A percentile compares a stretch with the other conserved stretches of the same genome.
These are phyloP conservation scores for Notiomystis cincta DNA, from an alignment of 2,113 vertebrate species.

Conservation along the genomic window DNA sequence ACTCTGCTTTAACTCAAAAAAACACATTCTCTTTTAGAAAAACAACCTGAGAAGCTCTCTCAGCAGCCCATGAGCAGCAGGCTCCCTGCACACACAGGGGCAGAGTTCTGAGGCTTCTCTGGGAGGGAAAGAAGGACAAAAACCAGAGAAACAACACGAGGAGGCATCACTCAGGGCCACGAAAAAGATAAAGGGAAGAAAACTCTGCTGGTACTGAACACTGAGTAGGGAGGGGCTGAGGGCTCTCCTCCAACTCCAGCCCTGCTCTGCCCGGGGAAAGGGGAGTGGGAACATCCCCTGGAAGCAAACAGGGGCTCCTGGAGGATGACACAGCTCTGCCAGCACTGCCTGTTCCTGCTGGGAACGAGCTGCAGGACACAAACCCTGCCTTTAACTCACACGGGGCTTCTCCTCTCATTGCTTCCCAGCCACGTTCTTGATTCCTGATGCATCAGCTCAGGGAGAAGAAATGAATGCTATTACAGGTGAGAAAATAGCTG, in stretches of 20 bases:
- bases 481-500: not conserved
- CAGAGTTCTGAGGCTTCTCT: not conserved
- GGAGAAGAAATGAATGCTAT: not conserved
- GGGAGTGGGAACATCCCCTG: not conserved
- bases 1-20: not conserved
- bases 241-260: not conserved
- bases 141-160: not conserved
- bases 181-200: not conserved
- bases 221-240: rapidly evolving
- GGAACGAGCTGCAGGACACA: not conserved
- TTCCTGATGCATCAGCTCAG: not conserved
- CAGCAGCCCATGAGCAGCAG: not conserved
- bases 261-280: not conserved
- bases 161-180: not conserved
- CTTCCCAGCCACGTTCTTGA: not conserved
- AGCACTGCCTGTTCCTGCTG: not conserved
- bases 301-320: not conserved
- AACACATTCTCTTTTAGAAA: not conserved
- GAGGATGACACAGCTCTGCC: not conserved
- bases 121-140: not conserved
- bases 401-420: not conserved
- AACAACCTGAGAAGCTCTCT: not conserved
- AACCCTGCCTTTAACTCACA: not conserved
- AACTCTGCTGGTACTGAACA: rapidly evolving
- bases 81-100: not conserved